Evolutionary conservation across 2,888 invertebrate species (phyloP).

Genomic region (Heliconius charithonia): DNA sequence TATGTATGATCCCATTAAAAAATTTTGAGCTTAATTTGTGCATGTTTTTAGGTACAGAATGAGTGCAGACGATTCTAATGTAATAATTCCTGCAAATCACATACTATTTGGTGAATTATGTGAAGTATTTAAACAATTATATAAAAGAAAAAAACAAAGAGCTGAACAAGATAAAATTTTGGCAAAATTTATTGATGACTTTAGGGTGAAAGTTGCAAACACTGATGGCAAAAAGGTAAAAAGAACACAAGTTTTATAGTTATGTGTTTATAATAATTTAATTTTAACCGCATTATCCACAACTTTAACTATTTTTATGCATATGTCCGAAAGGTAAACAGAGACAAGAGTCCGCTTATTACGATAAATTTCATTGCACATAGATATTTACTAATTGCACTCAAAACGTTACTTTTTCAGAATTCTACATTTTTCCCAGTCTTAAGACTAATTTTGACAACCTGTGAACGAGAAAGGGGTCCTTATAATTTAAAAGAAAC

Average conservation of each 20-base stretch:
- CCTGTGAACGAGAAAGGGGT: slow-evolving; percentile 89
- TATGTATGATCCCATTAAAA: background rate
- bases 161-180: slow-evolving; percentile 78
- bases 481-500: slow-evolving; percentile 93
- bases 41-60: slow-evolving; percentile 37
- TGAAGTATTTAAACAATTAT: slow-evolving; percentile 84
- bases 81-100: slow-evolving; percentile 58
- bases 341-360: background rate
- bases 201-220: slow-evolving; percentile 67
- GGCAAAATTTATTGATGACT: slow-evolving; percentile 75
- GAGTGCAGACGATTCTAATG: slow-evolving; percentile 20
- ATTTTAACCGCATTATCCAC: background rate
- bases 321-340: no score
- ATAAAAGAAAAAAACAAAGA: slow-evolving; percentile 68
- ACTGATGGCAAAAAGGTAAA: slow-evolving; percentile 68
- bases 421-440: slow-evolving; percentile 87
- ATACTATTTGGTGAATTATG: slow-evolving; percentile 84
- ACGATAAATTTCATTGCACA: background rate
- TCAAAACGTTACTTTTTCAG: slow-evolving; percentile 64
- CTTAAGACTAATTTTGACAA: slow-evolving; percentile 90
- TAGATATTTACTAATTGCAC: background rate
- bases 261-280: background rate
- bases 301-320: background rate
- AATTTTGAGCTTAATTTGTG: slow-evolving; percentile 3
- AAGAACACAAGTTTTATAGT: background rate